These are phyloP conservation scores for Sialis fuliginosa DNA, from an alignment of 2,888 invertebrate genomes.

Conservation along the genomic window DNA sequence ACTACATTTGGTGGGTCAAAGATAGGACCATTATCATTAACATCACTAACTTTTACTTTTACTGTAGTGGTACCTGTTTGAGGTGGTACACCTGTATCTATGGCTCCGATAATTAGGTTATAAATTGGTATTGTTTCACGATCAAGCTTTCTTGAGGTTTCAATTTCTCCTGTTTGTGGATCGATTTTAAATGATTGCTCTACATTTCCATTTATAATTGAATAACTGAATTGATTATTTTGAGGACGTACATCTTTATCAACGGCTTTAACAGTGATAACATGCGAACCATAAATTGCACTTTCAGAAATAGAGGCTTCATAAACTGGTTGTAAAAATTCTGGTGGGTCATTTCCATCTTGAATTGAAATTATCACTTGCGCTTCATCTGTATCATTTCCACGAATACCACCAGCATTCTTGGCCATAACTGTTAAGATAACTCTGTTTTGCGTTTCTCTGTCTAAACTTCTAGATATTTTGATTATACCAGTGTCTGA, in stretches of 20 bases:
- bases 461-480: conserved; percentile 64
- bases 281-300: conserved; percentile 50
- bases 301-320: conserved; percentile 70
- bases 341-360: conserved; percentile 93
- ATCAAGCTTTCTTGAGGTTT: conserved; percentile 58
- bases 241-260: conserved; percentile 84
- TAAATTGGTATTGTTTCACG: conserved; percentile 63
- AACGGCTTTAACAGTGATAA: conserved; percentile 63
- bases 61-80: conserved; percentile 83
- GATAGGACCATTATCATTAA: conserved; percentile 86
- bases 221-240: conserved; percentile 83
- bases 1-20: conserved; percentile 54
- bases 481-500: conserved; percentile 67
- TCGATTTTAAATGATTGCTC: conserved; percentile 78
- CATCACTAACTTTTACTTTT: conserved; percentile 60
- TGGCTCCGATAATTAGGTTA: conserved; percentile 65
- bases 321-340: conserved; percentile 65
- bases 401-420: conserved; percentile 82
- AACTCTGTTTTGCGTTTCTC: conserved; percentile 78
- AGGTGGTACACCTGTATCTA: conserved; percentile 75
- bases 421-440: conserved; percentile 86
- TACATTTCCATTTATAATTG: conserved; percentile 67
- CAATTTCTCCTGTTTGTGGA: conserved; percentile 68
- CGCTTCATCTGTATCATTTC: conserved; percentile 90
- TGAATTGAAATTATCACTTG: conserved; percentile 85